Percentiles rank a stretch among this genome's conserved stretches.
phyloP scores from a whole-genome alignment of 2,113 vertebrate species.

The Pycnonotus jocosus region DNA sequence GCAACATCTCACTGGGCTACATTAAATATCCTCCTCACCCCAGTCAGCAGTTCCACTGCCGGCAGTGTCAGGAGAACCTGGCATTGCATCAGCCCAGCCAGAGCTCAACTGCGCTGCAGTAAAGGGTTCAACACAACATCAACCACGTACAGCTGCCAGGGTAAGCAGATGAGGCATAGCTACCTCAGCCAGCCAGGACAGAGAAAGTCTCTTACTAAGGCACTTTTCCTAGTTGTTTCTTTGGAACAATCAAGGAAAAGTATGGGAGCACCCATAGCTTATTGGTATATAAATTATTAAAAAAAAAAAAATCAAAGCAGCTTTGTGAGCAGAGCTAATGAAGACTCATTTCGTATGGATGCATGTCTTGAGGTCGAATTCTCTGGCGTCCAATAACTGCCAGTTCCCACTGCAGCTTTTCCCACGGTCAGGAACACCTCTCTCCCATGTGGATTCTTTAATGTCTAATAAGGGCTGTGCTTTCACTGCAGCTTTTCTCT shows the following conservation, averaged over 20 bases:
- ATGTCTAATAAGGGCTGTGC: slow-evolving; percentile 61
- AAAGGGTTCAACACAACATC: neutral
- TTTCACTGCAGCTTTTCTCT: slow-evolving; percentile 51
- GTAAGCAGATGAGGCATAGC: fast-evolving
- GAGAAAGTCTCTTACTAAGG: neutral
- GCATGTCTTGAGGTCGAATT: slow-evolving; percentile 42
- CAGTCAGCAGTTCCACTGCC: neutral
- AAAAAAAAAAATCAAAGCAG: neutral
- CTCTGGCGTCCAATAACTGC: slow-evolving; percentile 39
- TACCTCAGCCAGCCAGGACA: neutral
- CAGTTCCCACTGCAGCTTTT: slow-evolving; percentile 61
- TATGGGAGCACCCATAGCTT: neutral
- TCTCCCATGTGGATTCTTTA: slow-evolving; percentile 64
- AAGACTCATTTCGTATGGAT: slow-evolving; percentile 37
- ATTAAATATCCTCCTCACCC: neutral
- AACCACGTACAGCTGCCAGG: neutral
- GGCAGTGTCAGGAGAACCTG: neutral
- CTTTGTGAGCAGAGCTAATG: slow-evolving; percentile 33
- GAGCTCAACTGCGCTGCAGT: fast-evolving
- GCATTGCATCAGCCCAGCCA: neutral
- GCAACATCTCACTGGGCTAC: neutral
- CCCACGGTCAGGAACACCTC: slow-evolving; percentile 64
- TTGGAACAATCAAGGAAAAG: neutral
- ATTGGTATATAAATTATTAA: neutral
- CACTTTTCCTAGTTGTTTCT: neutral